Evolutionary conservation across 2,113 vertebrate genomes (phyloP), one percentile per base, ranked within the genome.

Genomic region (Aplodontia rufa): DNA sequence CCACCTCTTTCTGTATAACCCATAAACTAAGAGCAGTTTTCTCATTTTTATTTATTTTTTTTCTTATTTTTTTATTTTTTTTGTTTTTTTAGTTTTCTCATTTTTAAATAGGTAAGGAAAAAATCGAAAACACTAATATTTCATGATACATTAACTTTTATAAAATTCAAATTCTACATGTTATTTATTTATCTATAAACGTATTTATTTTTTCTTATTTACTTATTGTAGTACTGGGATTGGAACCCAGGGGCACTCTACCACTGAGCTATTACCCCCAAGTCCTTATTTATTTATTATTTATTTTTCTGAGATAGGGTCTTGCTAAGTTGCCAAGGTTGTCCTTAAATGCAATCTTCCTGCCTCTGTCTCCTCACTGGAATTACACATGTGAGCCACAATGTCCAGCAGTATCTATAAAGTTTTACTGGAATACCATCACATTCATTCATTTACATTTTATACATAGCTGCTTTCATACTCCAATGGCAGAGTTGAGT

Each of bases 41-140:
- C 30, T 72, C 62, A 91, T 82, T 87, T 91, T 82, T 55, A 47
- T n/a, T n/a, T n/a, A n/a, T n/a, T n/a, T n/a, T n/a, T n/a, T n/a
- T n/a, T n/a, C n/a, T n/a, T n/a, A n/a, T n/a, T n/a, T n/a, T n/a
- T n/a, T n/a, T n/a, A n/a, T n/a, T n/a, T n/a, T n/a, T n/a, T n/a
- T n/a, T n/a, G n/a, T n/a, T n/a, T n/a, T n/a, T n/a, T n/a, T n/a
- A n/a, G n/a, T 60, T 60, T 91, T 91, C 35, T 72, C 69, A 93
- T 74, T 88, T 94, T 72, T 45, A 88, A 85, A 85, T 20, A 10
- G 35, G 51, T 80, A 16, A 68, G 64, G 19, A 69, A 95, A 79
- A 91, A 80, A 72, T 92, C 16, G 42, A 55, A 68, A 91, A 76
- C 40, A 87, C 35, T 19, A 90, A 74, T 81, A 93, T 64, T 42